A percentile compares a stretch with the other conserved stretches of the same genome.
phyloP scores from a whole-genome alignment of 64 coral and sea anemone genomes.

The Stichodactyla helianthus region DNA sequence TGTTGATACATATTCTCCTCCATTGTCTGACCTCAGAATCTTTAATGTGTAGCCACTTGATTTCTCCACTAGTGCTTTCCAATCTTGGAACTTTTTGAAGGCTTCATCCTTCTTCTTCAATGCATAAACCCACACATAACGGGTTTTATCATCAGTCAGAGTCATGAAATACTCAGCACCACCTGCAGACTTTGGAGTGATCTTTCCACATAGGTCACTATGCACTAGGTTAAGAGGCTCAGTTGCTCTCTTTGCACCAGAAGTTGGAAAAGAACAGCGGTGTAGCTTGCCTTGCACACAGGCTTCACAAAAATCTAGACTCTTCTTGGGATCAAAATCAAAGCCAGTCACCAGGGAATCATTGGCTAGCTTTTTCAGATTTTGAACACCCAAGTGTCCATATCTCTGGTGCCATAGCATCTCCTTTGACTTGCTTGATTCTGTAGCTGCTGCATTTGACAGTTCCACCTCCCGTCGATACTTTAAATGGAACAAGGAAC shows the following conservation, averaged over 20 bases:
- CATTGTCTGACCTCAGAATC: constrained; percentile 47
- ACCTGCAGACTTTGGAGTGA: constrained; percentile 4
- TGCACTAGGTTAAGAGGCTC: constrained; percentile 14
- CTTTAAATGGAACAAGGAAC: no score
- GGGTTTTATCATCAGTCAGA: constrained; percentile 38
- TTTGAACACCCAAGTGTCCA: background rate
- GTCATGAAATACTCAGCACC: constrained; percentile 46
- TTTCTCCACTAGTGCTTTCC: constrained; percentile 14
- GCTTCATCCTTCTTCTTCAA: constrained; percentile 37
- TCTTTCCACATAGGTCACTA: constrained; percentile 27
- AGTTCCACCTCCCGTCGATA: background rate
- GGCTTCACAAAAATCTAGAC: constrained; percentile 16
- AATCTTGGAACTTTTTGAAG: constrained; percentile 26
- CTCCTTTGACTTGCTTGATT: background rate
- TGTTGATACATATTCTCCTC: constrained; percentile 25
- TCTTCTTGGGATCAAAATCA: background rate
- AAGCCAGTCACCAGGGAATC: background rate
- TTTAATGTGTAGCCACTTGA: background rate
- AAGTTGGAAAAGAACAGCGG: background rate
- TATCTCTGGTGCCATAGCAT: constrained; percentile 10
- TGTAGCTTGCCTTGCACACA: constrained; percentile 11
- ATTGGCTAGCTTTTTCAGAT: constrained; percentile 8
- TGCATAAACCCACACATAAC: constrained; percentile 21
- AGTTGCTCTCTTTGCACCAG: background rate
- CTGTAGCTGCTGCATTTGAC: background rate